Base-by-base conservation (phyloP, 1,140 invertebrate species). In the Wiebesia pumilae region DNA sequence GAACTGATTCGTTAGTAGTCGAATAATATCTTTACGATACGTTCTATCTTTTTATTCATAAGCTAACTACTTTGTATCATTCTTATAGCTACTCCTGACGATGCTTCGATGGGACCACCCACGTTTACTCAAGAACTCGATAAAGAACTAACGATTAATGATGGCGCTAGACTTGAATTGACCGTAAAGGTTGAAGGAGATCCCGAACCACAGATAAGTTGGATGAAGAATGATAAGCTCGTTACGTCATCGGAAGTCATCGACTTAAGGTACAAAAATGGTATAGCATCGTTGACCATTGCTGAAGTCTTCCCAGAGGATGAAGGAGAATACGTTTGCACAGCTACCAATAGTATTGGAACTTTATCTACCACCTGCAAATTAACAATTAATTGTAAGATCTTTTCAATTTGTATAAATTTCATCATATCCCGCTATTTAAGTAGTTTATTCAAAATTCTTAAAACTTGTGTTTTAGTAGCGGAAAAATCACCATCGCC, bases 271-370 rank as follows among this genome's bases (percentile, higher is more conserved):
- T 98, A 98, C 91, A 97, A 97, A 92, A 97, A 97, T 90, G 97
- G 97, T 43, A 95, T 97, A 69, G 98, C 98, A 0, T 97, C 96
- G 58, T 93, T 99, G 33, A 96, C 96, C 33, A 98, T 99, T 88
- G 97, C 96, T 87, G 98, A 99, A 94, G 96, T 98, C 82, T 98
- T 98, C 95, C 98, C 98, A 2, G 98, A 98, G 94, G 98, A 99
- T 93, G 98, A 98, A 92, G 98, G 98, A 47, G 95, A 96, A 84
- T 99, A 98, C 91, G 95, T 95, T 12, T 98, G 98, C 91, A 97
- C 96, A 91, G 99, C 98, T 51, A 97, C 95, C 78, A 99, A 99
- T 94, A 97, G 97, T 82, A 95, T 98, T 86, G 98, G 98, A 86
- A 95, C 96, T 35, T 95, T 96, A 1, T 97, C 97, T 90, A 98